Evolutionary conservation across 2,797 vertebrate species (phyloP).

Genomic region (Phrynocephalus vlangalii): DNA sequence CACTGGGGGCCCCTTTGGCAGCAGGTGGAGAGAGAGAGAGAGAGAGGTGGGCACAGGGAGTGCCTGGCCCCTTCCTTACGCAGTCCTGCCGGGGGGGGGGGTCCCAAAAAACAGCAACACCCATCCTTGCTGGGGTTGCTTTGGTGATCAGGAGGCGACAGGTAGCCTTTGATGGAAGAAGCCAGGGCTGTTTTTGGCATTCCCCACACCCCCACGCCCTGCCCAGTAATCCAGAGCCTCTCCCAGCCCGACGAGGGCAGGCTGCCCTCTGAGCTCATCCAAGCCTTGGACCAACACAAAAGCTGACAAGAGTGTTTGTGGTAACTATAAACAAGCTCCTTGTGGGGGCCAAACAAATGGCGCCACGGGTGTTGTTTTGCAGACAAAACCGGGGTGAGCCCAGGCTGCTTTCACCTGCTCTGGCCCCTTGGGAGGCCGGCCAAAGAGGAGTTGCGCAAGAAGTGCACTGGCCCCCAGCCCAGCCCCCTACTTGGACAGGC

Average conservation of each 20-base stretch:
- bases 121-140: too few relatives aligned
- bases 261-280: neutral
- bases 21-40: too few relatives aligned
- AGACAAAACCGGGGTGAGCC: neutral
- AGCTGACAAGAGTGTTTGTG: neutral
- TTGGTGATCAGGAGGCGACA: too few relatives aligned
- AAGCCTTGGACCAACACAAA: neutral
- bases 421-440: neutral
- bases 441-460: neutral
- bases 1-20: too few relatives aligned
- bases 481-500: too few relatives aligned
- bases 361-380: neutral
- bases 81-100: too few relatives aligned
- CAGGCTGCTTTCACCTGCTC: neutral
- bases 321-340: slow-evolving; percentile 55
- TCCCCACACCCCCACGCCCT: neutral
- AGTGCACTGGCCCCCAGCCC: neutral
- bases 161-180: too few relatives aligned
- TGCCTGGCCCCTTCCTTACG: too few relatives aligned
- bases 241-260: neutral
- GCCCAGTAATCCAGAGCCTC: too few relatives aligned
- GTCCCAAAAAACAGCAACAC: too few relatives aligned
- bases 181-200: too few relatives aligned
- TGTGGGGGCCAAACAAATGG: neutral
- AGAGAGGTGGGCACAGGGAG: too few relatives aligned